Evolutionary conservation across 2,888 invertebrate genomes (phyloP), one percentile per base, ranked within the genome.

Genomic region (Sminthurides aquaticus): DNA sequence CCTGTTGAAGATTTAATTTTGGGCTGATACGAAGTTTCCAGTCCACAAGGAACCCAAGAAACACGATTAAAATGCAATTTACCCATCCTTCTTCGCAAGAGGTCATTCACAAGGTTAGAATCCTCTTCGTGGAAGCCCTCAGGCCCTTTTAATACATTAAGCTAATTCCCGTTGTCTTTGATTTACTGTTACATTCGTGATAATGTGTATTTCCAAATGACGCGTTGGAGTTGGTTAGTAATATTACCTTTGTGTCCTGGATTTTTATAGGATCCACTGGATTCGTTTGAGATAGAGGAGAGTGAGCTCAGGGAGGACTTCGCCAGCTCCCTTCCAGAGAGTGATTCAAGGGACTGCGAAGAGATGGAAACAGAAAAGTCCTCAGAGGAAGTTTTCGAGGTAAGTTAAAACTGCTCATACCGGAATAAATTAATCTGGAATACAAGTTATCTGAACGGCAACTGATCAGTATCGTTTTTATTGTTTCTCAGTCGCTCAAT

Each of bases 351-450:
- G n/a, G 58, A 49, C 20, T 49, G 49, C n/a, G 62, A 66, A 66
- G 62, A 66, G 20, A 69, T 69, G 69, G 69, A 69, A 59, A 69
- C 69, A 48, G 69, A 69, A 43, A 69, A 69, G 61, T 69, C 67
- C 1, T 64, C 66, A 1, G 69, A 69, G 5, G 69, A 69, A 60
- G 66, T 69, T 28, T 63, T 59, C 52, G 67, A 69, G 64, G 63
- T 63, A 57, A 25, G 26, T 20, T 48, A 49, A 34, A 34, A 34
- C 8, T 34, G n/a, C 15, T 34, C 43, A 20, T 52, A 52, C 5
- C 52, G 52, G 20, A 52, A 52, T 5, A 20, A 15, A 52, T 52
- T 43, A 11, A 18, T 11, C 18, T 8, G 11, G 8, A 43, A 43
- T 43, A 18, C 43, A 11, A 43, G 43, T 43, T 8, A 43, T 43